phyloP scores from a whole-genome alignment of 23 tunicate species.

The Phallusia fumigata region DNA sequence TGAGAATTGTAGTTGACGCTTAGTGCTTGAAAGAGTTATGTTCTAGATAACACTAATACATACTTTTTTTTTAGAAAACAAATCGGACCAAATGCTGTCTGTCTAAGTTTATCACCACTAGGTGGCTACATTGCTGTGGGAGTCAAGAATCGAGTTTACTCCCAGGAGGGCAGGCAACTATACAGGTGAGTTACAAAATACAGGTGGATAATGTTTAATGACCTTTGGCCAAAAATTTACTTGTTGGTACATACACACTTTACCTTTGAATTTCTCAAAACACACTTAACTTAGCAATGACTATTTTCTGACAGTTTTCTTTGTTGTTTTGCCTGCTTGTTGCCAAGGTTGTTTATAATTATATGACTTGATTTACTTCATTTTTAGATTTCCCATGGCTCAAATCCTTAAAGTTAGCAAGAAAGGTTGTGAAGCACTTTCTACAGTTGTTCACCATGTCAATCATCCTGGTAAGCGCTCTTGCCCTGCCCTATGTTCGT shows the following conservation, averaged over 20 bases:
- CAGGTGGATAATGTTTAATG: no score
- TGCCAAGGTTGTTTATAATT: no score
- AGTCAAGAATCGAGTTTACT: conserved; percentile 35
- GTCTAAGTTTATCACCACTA: conserved; percentile 70
- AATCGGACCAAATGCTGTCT: conserved; percentile 52
- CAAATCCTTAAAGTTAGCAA: conserved; percentile 39
- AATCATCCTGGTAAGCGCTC: conserved; percentile 53
- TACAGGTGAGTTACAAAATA: background rate
- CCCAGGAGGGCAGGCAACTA: background rate
- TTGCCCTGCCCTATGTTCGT: background rate
- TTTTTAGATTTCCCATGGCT: conserved; percentile 56
- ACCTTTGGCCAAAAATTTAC: no score
- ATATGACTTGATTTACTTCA: background rate
- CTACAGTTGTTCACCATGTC: conserved; percentile 30
- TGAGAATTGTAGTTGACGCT: no score
- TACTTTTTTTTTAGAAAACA: conserved; percentile 30
- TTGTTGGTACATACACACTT: no score
- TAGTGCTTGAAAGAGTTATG: no score
- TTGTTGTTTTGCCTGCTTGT: no score
- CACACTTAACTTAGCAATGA: no score
- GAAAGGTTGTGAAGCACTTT: conserved; percentile 6
- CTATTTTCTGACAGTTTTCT: no score
- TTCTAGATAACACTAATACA: background rate
- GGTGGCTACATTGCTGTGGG: conserved; percentile 82
- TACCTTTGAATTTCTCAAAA: no score